phyloP scores from a whole-genome alignment of 2,113 vertebrate genomes.

The Crotalus helleri region DNA sequence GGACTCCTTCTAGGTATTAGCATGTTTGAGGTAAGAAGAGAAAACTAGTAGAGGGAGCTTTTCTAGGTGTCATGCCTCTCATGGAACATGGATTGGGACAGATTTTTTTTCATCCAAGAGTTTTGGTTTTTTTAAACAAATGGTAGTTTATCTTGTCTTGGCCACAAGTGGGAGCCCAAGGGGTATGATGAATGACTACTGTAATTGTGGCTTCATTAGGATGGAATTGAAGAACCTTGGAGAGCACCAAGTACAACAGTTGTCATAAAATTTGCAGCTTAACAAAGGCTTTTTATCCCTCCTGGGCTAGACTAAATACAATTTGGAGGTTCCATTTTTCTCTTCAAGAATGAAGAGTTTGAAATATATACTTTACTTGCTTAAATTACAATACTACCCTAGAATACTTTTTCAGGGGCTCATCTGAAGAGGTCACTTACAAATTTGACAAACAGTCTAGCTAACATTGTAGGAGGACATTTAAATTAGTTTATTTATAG shows the following conservation, averaged over 20 bases:
- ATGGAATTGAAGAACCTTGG: neutral
- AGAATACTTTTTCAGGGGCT: neutral
- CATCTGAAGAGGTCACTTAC: neutral
- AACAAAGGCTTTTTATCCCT: neutral
- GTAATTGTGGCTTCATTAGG: neutral
- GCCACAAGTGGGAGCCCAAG: neutral
- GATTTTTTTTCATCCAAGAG: neutral
- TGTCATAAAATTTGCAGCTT: neutral
- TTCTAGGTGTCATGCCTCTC: neutral
- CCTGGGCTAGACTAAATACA: neutral
- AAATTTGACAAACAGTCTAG: neutral
- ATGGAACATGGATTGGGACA: neutral
- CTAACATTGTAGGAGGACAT: neutral
- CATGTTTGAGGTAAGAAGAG: neutral
- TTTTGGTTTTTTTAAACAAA: neutral
- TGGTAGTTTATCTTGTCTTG: neutral
- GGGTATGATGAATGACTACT: neutral
- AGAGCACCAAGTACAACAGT: neutral
- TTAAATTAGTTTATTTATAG: neutral
- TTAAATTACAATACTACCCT: neutral
- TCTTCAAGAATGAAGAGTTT: neutral
- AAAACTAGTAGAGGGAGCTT: neutral
- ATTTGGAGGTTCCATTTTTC: neutral
- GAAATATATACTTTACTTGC: neutral
- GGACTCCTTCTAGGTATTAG: neutral